A percentile compares a stretch with the other conserved stretches of the same genome.
Conservation (phyloP, 2,888 invertebrate species). For the Bellardia bayeri region DNA sequence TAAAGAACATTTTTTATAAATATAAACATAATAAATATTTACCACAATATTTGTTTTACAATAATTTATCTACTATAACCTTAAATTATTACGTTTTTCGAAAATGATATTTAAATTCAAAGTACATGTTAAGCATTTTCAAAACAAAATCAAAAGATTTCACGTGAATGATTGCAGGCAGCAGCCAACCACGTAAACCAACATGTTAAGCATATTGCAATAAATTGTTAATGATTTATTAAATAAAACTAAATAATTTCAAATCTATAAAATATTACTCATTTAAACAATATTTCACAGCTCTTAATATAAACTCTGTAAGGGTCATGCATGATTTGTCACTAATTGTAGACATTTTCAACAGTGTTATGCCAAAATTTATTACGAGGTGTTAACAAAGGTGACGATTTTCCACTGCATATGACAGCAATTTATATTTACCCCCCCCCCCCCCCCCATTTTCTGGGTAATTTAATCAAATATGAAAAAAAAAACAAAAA, state of each 20-base stretch:
- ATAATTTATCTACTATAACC: no score
- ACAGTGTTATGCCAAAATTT: conserved; percentile 42
- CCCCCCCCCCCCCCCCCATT: not conserved
- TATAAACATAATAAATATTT: not conserved
- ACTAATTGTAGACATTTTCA: conserved; percentile 15
- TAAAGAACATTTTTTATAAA: not conserved
- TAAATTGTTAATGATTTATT: not conserved
- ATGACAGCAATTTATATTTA: conserved; percentile 39
- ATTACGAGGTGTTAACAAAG: conserved; percentile 45
- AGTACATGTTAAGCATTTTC: not conserved
- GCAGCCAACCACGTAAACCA: no score
- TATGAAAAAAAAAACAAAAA: not conserved
- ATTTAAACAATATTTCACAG: not conserved
- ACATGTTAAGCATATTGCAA: not conserved
- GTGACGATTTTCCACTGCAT: conserved; percentile 45
- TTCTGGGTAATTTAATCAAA: conserved; percentile 23
- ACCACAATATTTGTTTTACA: not conserved
- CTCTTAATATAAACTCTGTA: not conserved
- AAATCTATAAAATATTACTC: not conserved
- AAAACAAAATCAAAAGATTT: not conserved
- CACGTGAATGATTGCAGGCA: no score
- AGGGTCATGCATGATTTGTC: conserved; percentile 23
- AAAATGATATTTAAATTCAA: not conserved
- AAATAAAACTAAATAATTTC: conserved; percentile 14
- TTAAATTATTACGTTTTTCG: not conserved